Percentiles rank a stretch among this genome's conserved stretches.
These are phyloP conservation scores for Achatina immaculata DNA, from an alignment of 1,140 invertebrate species.

Conservation along the genomic window DNA sequence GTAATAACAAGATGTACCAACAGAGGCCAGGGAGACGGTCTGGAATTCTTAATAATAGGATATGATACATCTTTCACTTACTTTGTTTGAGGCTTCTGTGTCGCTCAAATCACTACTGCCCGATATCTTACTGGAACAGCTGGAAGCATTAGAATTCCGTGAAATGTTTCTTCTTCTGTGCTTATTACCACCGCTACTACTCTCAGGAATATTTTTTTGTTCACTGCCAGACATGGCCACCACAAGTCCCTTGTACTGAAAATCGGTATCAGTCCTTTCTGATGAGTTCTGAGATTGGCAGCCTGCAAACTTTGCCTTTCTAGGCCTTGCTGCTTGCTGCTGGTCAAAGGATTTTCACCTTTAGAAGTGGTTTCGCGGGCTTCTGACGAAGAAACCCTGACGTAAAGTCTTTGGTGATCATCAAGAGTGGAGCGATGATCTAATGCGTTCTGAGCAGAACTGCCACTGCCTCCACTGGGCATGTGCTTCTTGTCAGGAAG, in stretches of 20 bases:
- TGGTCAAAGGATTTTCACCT: not conserved
- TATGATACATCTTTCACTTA: too few relatives aligned
- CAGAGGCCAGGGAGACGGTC: too few relatives aligned
- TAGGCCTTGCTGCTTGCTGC: not conserved
- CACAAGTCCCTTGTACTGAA: not conserved
- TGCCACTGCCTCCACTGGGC: not conserved
- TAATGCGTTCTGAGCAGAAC: not conserved
- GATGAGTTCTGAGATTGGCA: not conserved
- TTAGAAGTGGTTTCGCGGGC: not conserved
- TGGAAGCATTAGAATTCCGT: not conserved
- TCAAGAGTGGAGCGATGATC: not conserved
- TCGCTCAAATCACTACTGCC: constrained; percentile 10
- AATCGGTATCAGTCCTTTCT: not conserved
- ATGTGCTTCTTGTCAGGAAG: not conserved
- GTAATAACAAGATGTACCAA: too few relatives aligned
- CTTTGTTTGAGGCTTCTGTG: not conserved
- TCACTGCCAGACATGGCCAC: not conserved
- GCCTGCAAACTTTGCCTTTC: not conserved
- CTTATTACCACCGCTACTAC: not conserved
- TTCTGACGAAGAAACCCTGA: not conserved
- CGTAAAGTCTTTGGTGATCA: not conserved
- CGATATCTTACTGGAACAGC: not conserved
- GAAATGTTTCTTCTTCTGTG: not conserved
- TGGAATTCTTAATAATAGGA: too few relatives aligned
- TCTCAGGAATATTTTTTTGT: not conserved